Evolutionary conservation across 1,140 invertebrate species (phyloP), one percentile per base, ranked within the genome.

Genomic region (Scylla paramamosain): DNA sequence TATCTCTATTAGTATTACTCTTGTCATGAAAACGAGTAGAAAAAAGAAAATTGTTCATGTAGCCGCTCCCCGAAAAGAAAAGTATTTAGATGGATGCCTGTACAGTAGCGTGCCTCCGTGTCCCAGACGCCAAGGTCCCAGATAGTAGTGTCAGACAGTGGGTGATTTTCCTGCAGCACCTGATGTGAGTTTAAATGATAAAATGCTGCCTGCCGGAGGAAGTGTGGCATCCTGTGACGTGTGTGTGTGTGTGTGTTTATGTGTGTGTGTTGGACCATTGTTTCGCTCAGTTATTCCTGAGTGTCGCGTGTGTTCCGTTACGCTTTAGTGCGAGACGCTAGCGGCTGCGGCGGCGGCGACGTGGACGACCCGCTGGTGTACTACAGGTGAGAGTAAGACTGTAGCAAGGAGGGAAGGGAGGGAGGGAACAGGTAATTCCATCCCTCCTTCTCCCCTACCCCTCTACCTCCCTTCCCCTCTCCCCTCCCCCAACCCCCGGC

Each of bases 371-470:
- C 52, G 20, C n/a, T 77, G 67, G 0, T 59, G 52, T 59, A 59
- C n/a, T n/a, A 77, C 20, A n/a, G 67, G 67, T 77, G 67, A 59
- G 52, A 59, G 52, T 2, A 59, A 59, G 52, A 77, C n/a, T 6
- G 67, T 77, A 20, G 20, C 52, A 20, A 59, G 52, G 20, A 20
- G 52, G 52, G 67, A 20, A 77, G 8, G 67, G n/a, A 77, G 67
- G 67, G 67, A n/a, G n/a, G 20, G 67, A 77, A 77, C 67, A 77
- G n/a, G 67, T 77, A 77, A 77, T n/a, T 77, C 67, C 67, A 77
- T 77, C 67, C 67, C 67, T 77, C n/a, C 67, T 1, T 77, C 67
- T n/a, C 67, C 67, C 67, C n/a, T n/a, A 25, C n/a, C n/a, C 25
- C 67, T n/a, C 67, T 77, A 77, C n/a, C 67, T 77, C 67, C 67